Conservation (phyloP, 2,113 vertebrate genomes). For the Malurus melanocephalus region DNA sequence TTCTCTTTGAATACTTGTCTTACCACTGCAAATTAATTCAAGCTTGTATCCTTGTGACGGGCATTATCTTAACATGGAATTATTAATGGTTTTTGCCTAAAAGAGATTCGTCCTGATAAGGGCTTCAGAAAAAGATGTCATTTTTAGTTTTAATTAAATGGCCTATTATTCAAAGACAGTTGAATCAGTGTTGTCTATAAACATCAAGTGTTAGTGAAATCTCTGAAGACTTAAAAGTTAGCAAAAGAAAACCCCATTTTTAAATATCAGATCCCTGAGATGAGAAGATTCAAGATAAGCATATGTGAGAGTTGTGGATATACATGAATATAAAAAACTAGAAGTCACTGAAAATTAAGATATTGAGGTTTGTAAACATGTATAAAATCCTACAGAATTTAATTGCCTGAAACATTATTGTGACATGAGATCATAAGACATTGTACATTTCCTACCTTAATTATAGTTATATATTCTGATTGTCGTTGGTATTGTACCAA, state of each 20-base stretch:
- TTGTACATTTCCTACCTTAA: not conserved
- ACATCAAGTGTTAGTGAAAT: not conserved
- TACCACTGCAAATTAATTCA: not conserved
- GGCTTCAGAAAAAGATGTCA: not conserved
- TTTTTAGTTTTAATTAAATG: not conserved
- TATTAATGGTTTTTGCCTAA: not conserved
- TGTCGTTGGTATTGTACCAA: not conserved
- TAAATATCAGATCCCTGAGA: not conserved
- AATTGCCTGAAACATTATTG: not conserved
- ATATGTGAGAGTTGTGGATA: not conserved
- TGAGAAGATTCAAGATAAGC: not conserved
- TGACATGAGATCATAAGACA: not conserved
- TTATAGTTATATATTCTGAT: not conserved
- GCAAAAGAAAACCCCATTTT: not conserved
- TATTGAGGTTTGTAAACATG: not conserved
- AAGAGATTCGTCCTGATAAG: not conserved
- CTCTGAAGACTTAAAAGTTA: not conserved
- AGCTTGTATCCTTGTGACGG: not conserved
- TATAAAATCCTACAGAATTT: not conserved
- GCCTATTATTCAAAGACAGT: not conserved
- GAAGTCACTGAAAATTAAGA: not conserved
- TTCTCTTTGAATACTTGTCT: not conserved
- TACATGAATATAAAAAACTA: not conserved
- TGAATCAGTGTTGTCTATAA: not conserved
- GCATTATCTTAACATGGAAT: not conserved